phyloP scores from a whole-genome alignment of 2,113 vertebrate species.

The Bufo gargarizans region DNA sequence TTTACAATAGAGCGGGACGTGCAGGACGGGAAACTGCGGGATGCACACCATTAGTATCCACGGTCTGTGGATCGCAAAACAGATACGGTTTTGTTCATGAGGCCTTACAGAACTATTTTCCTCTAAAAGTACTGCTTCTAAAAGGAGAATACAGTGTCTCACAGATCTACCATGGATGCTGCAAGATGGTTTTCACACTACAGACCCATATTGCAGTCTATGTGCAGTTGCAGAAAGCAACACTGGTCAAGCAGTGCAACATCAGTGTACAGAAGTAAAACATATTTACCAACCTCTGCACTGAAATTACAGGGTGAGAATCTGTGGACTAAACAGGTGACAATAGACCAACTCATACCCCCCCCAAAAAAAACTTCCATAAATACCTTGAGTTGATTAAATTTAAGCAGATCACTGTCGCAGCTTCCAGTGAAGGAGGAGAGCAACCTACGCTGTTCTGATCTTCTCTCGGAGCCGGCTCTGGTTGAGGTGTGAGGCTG shows the following conservation, averaged over 20 bases:
- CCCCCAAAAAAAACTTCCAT: slow-evolving; percentile 15
- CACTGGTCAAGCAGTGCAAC: too few relatives aligned
- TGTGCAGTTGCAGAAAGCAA: too few relatives aligned
- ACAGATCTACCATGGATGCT: neutral
- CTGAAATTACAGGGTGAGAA: neutral
- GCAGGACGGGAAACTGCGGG: too few relatives aligned
- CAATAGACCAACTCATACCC: neutral
- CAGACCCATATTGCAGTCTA: too few relatives aligned
- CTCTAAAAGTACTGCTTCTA: neutral
- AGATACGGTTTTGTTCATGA: too few relatives aligned
- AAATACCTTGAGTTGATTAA: slow-evolving; percentile 97
- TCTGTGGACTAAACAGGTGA: neutral
- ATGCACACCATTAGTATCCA: too few relatives aligned
- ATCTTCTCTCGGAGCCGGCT: slow-evolving; percentile 91
- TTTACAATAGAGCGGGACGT: too few relatives aligned
- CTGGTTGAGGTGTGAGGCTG: slow-evolving; percentile 93
- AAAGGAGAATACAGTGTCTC: neutral
- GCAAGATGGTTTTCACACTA: neutral
- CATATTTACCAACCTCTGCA: too few relatives aligned
- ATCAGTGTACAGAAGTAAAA: too few relatives aligned
- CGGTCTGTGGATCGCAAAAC: too few relatives aligned
- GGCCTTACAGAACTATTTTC: neutral
- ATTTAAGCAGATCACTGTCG: slow-evolving; percentile 97
- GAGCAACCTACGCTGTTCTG: slow-evolving; percentile 90
- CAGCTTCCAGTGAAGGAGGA: slow-evolving; percentile 92